Base-by-base conservation (phyloP, 2,888 invertebrate species). In the Lordiphosa andalusiaca region DNA sequence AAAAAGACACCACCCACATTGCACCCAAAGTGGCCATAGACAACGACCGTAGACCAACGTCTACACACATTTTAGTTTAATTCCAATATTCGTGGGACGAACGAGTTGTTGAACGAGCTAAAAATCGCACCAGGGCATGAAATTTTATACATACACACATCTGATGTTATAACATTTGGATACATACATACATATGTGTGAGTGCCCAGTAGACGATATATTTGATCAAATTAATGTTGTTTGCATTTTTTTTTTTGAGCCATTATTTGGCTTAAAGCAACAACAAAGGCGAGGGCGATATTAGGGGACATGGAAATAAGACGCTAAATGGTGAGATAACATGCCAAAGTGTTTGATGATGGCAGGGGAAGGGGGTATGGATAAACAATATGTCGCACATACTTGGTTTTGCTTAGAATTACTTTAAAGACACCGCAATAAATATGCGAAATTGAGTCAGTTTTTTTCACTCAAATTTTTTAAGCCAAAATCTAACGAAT, bases 111-210 rank as follows among this genome's bases (percentile, higher is more conserved):
- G 73, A 83, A 61, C 73, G 54, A 75, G 80, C 73, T 72, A 66
- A 75, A 71, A 75, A 70, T 81, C 84, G 62, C 84, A 69, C 76
- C 67, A 70, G 57, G 61, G 67, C 76, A 75, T 52, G 74, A 84
- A 84, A 84, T 73, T 77, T 66, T 61, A 39, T 69, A 59, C 68
- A 55, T 57, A 67, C 37, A 44, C 19, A 16, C 36, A 40, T 33
- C 35, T 50, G 36, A 58, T 65, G 48, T 35, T 60, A 62, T 54
- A 54, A 61, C 50, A 61, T 49, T 38, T 48, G 6, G n/a, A 25
- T 19, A 49, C 42, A 40, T 48, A 30, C 38, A 25, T 19, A 49
- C 42, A 40, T 48, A 30, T 41, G 25, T 12, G 4, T 30, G 40
- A 52, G 13, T 38, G 44, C 33, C n/a, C 44, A 35, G 47, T 36